Base-by-base conservation (phyloP, 2,113 vertebrate species). In the Morone saxatilis region DNA sequence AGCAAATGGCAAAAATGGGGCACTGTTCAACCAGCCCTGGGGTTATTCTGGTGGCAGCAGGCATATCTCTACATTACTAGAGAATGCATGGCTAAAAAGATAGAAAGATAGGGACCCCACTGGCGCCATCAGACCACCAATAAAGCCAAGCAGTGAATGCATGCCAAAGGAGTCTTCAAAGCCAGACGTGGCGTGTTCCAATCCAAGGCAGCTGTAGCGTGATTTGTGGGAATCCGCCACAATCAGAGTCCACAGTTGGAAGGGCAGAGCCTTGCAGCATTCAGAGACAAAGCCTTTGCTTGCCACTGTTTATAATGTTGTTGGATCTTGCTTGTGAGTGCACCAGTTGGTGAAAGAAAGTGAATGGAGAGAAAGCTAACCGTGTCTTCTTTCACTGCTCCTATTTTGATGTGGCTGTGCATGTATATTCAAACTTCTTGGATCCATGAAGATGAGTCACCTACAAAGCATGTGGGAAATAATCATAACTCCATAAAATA, bases 21-120 rank as follows among this genome's bases (percentile, higher is more conserved):
- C 0, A 1, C 38, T 70, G 19, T 25, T 6, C 31, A 67, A n/a
- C 13, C 40, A 75, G 11, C 45, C 31, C 6, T 8, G 38, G 13
- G 43, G 59, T 53, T 3, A 17, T 79, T 71, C 13, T 38, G 38
- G 48, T 66, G 69, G 76, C 4, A 16, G 80, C 7, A 17, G 66
- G 38, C 57, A 57, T 76, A 43, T 63, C 43, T 63, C 1, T 63
- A 10, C 78, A 50, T 43, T 48, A 31, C 16, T 45, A 36, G 19
- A 83, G 51, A 56, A 71, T 60, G 56, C 68, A 56, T 76, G 45
- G 19, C 56, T 76, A 19, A 75, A 83, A 76, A 50, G 69, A 70
- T 60, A 10, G 31, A 61, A 25, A 75, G 63, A 74, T 50, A 36
- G 16, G 60, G 53, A 53, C 36, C 71, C 66, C 19, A 31, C 54